Conservation (phyloP, 2,797 vertebrate genomes). For the Sebastes dallii region DNA sequence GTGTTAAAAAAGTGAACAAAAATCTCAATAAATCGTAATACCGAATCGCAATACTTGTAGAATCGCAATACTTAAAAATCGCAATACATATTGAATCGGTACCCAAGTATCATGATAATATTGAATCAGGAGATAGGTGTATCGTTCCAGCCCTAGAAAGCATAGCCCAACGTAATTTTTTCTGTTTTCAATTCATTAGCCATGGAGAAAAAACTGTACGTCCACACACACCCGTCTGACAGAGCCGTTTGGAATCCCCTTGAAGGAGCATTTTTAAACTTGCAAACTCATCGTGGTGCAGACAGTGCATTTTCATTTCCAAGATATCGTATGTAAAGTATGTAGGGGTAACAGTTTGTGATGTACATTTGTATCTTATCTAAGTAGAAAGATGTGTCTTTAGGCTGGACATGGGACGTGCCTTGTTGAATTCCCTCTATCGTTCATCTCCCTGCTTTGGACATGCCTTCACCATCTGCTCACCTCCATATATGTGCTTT, state of each 20-base stretch:
- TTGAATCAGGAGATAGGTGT: too few species aligned
- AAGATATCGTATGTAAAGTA: background rate
- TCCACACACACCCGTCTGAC: background rate
- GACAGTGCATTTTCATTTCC: background rate
- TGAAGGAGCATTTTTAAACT: background rate
- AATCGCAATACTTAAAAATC: too few species aligned
- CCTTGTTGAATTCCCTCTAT: background rate
- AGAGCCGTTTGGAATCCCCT: background rate
- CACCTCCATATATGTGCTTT: background rate
- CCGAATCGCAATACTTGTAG: too few species aligned
- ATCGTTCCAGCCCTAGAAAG: background rate
- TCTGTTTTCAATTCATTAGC: background rate
- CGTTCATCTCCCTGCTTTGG: background rate
- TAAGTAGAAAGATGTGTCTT: background rate
- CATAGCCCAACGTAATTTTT: background rate
- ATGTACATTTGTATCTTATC: background rate
- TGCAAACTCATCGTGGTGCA: background rate
- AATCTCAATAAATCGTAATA: too few species aligned
- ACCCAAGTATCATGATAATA: too few species aligned
- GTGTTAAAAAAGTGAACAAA: too few species aligned
- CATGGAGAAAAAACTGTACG: too few species aligned
- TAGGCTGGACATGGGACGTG: background rate
- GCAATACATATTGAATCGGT: too few species aligned
- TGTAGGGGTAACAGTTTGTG: background rate
- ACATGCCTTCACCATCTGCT: conserved; percentile 1